Evolutionary conservation across 2,888 invertebrate genomes (phyloP).

Genomic region (Ceraclea dissimilis): DNA sequence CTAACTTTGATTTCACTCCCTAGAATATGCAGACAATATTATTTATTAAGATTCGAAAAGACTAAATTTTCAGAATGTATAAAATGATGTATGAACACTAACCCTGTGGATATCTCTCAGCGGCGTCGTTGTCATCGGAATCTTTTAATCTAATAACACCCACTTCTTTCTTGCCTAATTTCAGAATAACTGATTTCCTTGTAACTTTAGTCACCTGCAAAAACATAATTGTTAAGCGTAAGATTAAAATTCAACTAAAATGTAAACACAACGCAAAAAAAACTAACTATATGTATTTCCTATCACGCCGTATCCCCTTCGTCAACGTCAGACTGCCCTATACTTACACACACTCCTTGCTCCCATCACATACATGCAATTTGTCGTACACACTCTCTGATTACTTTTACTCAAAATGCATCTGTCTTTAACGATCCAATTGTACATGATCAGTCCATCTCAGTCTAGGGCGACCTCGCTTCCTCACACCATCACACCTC

Average conservation of each 20-base stretch:
- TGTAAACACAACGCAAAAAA: no score
- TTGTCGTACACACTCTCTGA: no score
- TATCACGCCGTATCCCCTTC: no score
- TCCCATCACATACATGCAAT: no score
- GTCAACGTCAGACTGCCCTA: no score
- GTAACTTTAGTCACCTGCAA: conserved; percentile 41
- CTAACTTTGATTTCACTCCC: conserved; percentile 48
- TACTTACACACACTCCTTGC: no score
- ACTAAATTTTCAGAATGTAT: neutral
- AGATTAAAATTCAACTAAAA: conserved; percentile 2
- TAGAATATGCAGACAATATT: conserved; percentile 26
- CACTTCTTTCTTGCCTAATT: conserved; percentile 31
- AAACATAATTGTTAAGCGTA: conserved; percentile 4
- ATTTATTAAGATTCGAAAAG: neutral
- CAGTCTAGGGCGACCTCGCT: no score
- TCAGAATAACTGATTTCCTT: conserved; percentile 37
- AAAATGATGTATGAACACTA: neutral
- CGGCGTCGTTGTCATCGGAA: neutral
- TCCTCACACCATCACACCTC: no score
- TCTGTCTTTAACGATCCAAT: no score
- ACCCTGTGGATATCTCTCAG: conserved; percentile 17
- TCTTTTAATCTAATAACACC: conserved; percentile 36
- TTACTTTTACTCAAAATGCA: no score
- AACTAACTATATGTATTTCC: no score
- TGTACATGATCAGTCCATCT: no score